Evolutionary conservation across 2,888 invertebrate genomes (phyloP).

Genomic region (Electrophaes corylata): DNA sequence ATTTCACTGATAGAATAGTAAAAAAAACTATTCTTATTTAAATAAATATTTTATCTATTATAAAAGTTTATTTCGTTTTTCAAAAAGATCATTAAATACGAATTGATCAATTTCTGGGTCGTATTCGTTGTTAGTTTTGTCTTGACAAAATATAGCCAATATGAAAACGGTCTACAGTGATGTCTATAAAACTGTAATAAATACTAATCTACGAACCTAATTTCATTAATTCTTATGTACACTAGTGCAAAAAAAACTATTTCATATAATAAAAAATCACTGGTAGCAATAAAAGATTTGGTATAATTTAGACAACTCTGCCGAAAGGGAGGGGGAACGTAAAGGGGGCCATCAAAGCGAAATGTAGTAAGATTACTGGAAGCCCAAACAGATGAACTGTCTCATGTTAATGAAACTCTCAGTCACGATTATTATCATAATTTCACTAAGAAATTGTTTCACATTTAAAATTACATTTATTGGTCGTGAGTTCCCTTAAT

Average conservation of each 20-base stretch:
- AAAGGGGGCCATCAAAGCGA: slow-evolving; percentile 65
- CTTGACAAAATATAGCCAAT: slow-evolving; percentile 5
- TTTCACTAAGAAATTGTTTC: slow-evolving; percentile 71
- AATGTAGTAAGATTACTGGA: slow-evolving; percentile 73
- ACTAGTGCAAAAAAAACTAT: slow-evolving; percentile 61
- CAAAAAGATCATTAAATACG: no score
- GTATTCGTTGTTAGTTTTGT: not conserved
- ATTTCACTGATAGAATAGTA: no score
- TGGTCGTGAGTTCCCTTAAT: slow-evolving; percentile 77
- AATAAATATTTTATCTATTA: no score
- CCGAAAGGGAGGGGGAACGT: slow-evolving; percentile 31
- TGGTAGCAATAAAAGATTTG: slow-evolving; percentile 48
- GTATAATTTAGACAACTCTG: slow-evolving; percentile 28
- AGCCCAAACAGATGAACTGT: slow-evolving; percentile 81
- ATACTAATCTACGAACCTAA: slow-evolving; percentile 70
- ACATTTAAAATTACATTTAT: slow-evolving; percentile 78
- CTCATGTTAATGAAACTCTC: slow-evolving; percentile 61
- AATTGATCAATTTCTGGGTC: no score
- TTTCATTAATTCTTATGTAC: slow-evolving; percentile 63
- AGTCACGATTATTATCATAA: slow-evolving; percentile 78
- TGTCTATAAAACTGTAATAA: slow-evolving; percentile 56
- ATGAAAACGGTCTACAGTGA: slow-evolving; percentile 11
- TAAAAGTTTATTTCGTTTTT: no score
- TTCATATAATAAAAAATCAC: slow-evolving; percentile 56
- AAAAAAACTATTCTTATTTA: not conserved